These are phyloP conservation scores for Phocoena phocoena DNA, from an alignment of 2,113 vertebrate species.

Conservation along the genomic window DNA sequence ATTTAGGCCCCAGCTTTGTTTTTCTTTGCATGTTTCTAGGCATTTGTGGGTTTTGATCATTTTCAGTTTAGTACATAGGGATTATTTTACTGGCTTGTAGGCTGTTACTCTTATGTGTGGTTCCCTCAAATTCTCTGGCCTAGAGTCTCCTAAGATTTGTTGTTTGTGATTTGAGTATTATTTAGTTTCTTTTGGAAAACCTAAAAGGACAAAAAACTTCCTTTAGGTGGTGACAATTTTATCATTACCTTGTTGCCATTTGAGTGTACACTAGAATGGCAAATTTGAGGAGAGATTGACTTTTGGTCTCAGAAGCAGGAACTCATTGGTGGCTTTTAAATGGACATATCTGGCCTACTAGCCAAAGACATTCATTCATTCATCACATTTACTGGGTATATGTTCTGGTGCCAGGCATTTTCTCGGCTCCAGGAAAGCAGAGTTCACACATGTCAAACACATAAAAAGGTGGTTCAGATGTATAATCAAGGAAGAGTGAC, in stretches of 20 bases:
- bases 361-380: not conserved
- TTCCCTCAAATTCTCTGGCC: not conserved
- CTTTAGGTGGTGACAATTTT: not conserved
- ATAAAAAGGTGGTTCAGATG: not conserved
- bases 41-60: not conserved
- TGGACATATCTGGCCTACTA: not conserved
- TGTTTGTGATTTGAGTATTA: slow-evolving; percentile 5
- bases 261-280: not conserved
- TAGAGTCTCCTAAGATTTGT: not conserved
- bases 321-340: not conserved
- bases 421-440: not conserved
- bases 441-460: not conserved
- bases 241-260: not conserved
- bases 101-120: not conserved
- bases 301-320: slow-evolving; percentile 12
- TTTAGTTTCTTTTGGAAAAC: slow-evolving; percentile 22
- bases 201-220: not conserved
- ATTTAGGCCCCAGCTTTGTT: not conserved
- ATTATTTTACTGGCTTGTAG: slow-evolving; percentile 14
- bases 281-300: not conserved
- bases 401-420: not conserved
- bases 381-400: not conserved
- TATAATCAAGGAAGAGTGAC: not conserved
- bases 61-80: not conserved
- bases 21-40: slow-evolving; percentile 22